Evolutionary conservation across 2,113 vertebrate genomes (phyloP), one percentile per base, ranked within the genome.

Genomic region (Epinephelus cyanopodus): DNA sequence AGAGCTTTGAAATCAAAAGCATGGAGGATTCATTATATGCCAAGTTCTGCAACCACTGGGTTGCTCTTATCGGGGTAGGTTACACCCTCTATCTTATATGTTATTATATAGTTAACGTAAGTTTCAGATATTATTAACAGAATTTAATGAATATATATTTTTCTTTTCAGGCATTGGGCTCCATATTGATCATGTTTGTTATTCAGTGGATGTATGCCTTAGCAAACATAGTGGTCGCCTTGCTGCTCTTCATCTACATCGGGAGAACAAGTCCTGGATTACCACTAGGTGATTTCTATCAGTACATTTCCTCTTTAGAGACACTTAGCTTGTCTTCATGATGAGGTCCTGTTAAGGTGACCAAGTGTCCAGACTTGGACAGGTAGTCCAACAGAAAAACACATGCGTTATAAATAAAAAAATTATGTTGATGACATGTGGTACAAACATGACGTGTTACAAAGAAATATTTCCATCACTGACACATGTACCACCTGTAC

Each of bases 121-220:
- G 8, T 79, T 57, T 67, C 1, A 37, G 21, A 54, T 58, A 2
- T 3, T 53, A 23, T 76, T 29, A 17, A 5, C 6, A 42, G 12
- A 42, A 18, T n/a, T 27, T 7, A 57, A 33, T 21, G 10, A 74
- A 6, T 85, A n/a, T 5, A 2, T 79, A 4, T 73, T 5, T 67
- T 87, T 45, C 82, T 45, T 90, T 94, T 39, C 92, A 99, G 98
- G 97, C 96, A 0, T 2, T 96, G 2, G 79, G 94, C 60, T 99
- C 97, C 27, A 79, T 99, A 75, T 29, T 96, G 58, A 97, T 99
- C 23, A 98, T 98, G 96, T 97, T 99, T 94, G 95, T 98, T 71
- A 99, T 98, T 89, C 96, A 99, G 88, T 99, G 98, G 98, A 94
- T 97, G 84, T 99, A 99, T 19, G 96, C 98, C 18, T 90, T 99